Base-by-base conservation (phyloP, 2,113 vertebrate species). In the Ardeotis arabs region DNA sequence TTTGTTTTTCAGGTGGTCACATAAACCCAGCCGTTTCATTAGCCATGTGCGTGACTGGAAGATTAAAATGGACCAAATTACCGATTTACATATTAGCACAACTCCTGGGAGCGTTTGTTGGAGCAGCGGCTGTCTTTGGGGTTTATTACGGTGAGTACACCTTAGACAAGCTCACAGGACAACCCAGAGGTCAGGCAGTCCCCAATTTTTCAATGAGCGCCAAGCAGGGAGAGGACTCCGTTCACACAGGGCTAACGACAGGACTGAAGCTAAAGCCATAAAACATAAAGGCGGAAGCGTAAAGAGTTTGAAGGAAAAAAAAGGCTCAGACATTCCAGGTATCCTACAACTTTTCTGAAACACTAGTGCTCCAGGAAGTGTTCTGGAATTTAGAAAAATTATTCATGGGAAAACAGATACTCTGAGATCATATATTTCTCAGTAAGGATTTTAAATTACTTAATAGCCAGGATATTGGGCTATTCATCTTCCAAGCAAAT, bases 21-120 rank as follows among this genome's bases (percentile, higher is more conserved):
- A 97, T 99, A 90, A 99, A 99, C 97, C 99, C 99, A 24, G 99
- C 99, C 0, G 99, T 99, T 79, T 99, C 99, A 87, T 98, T 99
- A 81, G 99, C 99, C 74, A 98, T 99, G 99, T 99, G 98, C 55
- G 96, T 99, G 93, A 97, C 99, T 92, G 99, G 99, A 93, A 99
- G 98, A 94, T 98, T 99, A 91, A 98, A 98, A 53, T 98, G 99
- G 96, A 98, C 95, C 96, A 99, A 99, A 96, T 98, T 99, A 59
- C 99, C 99, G 8, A 98, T 99, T 89, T 99, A 99, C 55, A 97
- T 99, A 66, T 92, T 95, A 84, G 99, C 99, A 56, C 99, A 99
- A 94, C 97, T 99, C 94, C 89, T 99, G 72, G 99, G 99, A 39
- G 99, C 99, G 67, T 99, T 99, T 22, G 62, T 69, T 39, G 99